These are phyloP conservation scores for Idaea straminata DNA, from an alignment of 2,888 invertebrate genomes.

Conservation along the genomic window DNA sequence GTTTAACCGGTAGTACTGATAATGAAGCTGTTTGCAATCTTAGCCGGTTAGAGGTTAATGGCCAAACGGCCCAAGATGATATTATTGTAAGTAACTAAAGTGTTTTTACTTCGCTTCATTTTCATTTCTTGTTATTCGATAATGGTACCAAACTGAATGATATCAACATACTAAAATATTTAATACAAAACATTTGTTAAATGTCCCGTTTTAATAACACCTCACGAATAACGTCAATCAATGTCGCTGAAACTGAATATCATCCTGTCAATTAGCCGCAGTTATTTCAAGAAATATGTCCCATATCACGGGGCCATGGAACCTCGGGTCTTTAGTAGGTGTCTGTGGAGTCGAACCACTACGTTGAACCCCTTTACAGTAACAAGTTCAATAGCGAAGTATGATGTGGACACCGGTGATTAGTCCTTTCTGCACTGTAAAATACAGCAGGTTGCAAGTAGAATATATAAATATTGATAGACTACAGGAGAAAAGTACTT, in stretches of 20 bases:
- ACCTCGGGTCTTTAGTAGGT: too few relatives aligned
- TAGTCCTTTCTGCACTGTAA: too few relatives aligned
- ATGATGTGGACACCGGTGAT: too few relatives aligned
- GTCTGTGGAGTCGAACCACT: too few relatives aligned
- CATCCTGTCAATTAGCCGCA: not conserved
- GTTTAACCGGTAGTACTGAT: not conserved
- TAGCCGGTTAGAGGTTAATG: not conserved
- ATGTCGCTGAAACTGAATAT: not conserved
- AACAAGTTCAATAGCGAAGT: too few relatives aligned
- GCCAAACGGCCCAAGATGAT: not conserved
- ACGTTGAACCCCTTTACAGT: too few relatives aligned
- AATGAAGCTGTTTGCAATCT: slow-evolving; percentile 1
- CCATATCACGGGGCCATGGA: not conserved
- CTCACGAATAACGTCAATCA: not conserved
- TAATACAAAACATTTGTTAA: not conserved
- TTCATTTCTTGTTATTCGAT: too few relatives aligned
- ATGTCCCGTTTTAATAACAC: not conserved
- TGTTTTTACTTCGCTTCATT: not conserved
- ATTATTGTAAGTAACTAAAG: not conserved
- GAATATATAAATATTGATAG: too few relatives aligned
- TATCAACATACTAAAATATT: not conserved
- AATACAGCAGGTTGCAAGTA: too few relatives aligned
- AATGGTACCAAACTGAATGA: too few relatives aligned
- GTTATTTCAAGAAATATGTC: not conserved
- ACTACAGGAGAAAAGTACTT: too few relatives aligned